Percentiles rank a stretch among this genome's conserved stretches.
Evolutionary conservation across 2,113 vertebrate genomes (phyloP).

Genomic region (Neopipo cinnamomea): DNA sequence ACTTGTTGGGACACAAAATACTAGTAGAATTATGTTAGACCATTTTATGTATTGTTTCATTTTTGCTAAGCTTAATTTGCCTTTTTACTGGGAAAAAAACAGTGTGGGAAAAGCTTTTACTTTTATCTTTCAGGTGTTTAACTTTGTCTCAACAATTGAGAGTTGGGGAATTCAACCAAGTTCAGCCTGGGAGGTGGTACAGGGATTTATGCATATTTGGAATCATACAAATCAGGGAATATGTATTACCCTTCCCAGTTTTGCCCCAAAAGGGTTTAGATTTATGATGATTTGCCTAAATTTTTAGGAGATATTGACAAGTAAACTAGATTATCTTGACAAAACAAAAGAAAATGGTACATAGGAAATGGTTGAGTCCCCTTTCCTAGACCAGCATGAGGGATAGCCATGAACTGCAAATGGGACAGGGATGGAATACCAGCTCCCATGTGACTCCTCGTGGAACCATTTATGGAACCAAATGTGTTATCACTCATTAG

Average conservation of each 20-base stretch:
- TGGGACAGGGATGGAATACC: neutral
- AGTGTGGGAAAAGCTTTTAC: neutral
- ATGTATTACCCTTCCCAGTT: neutral
- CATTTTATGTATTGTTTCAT: neutral
- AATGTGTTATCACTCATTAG: neutral
- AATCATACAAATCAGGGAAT: neutral
- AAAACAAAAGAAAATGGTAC: neutral
- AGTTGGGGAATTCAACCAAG: neutral
- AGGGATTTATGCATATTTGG: neutral
- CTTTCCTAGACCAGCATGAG: neutral
- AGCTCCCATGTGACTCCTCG: neutral
- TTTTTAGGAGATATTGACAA: neutral
- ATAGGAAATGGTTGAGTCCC: neutral
- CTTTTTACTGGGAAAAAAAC: neutral
- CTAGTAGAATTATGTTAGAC: neutral
- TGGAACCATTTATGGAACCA: neutral
- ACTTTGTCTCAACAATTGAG: neutral
- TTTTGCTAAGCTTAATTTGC: neutral
- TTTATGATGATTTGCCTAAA: neutral
- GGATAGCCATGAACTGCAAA: neutral
- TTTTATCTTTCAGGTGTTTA: neutral
- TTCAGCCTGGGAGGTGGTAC: neutral
- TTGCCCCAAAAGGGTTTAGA: neutral
- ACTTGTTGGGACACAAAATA: neutral
- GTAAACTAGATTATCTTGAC: neutral